Base-by-base conservation (phyloP, 2,797 vertebrate genomes). In the Pseudomugil gertrudae region DNA sequence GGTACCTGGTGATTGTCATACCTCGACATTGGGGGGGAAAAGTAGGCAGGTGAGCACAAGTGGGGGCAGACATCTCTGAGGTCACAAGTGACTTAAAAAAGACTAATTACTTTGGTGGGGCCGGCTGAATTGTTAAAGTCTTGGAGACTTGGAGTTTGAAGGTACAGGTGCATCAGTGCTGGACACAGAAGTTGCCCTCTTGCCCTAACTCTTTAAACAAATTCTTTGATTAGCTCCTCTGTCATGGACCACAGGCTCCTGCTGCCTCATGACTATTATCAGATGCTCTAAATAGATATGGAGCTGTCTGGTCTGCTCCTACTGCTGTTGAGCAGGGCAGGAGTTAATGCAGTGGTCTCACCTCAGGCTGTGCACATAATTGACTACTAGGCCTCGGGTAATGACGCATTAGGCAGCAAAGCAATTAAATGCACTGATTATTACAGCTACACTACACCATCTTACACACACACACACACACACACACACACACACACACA, bases 1-100 rank as follows among this genome's bases (percentile, higher is more conserved):
- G 10, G 84, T 89, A 94, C 89, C 87, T 92, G 87, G 86, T 91
- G 87, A 87, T 94, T 91, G 90, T 92, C 90, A 92, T 94, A 88
- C 88, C 85, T 87, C 73, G 69, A 79, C 53, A 77, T 74, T 77
- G n/a, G n/a, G n/a, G 82, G 86, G 88, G 84, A 83, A 74, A 67
- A 75, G 81, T 77, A 71, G 84, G 82, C 85, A 85, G 84, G 85
- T 89, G 86, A 87, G 80, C 53, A 69, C 75, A 83, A 81, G 66
- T 70, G 74, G 77, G 76, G 79, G 80, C 81, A 81, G 85, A 90
- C 52, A 79, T 90, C 80, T 83, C 70, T 15, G 65, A 81, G 90
- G 85, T 92, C 85, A 87, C 13, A 13, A 69, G 79, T 59, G 66
- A 85, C 74, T 52, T 6, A 38, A 48, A 30, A 36, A 9, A 51